Percentiles rank a stretch among this genome's conserved stretches.
These are phyloP conservation scores for Heteractis magnifica DNA, from an alignment of 92 coral and sea anemone species.

Conservation along the genomic window DNA sequence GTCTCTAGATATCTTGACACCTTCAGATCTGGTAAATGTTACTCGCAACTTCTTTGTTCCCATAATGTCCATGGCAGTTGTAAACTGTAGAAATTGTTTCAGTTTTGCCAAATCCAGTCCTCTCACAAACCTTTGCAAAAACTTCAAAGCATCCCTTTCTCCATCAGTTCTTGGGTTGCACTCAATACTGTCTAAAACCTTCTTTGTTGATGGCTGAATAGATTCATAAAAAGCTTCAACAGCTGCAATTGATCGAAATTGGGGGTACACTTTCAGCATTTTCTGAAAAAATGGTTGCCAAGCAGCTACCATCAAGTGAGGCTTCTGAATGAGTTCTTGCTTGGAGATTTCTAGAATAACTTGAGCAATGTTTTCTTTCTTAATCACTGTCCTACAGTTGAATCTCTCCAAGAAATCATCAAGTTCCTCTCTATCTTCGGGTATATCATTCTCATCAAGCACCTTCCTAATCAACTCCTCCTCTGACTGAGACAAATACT, in stretches of 20 bases:
- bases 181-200: constrained; percentile 37
- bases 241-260: constrained; percentile 33
- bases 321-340: constrained; percentile 59
- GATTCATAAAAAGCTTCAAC: constrained; percentile 40
- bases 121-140: constrained; percentile 50
- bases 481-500: constrained; percentile 45
- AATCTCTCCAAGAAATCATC: constrained; percentile 53
- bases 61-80: constrained; percentile 53
- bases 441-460: constrained; percentile 5
- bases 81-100: constrained; percentile 44
- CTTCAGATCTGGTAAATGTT: constrained; percentile 38
- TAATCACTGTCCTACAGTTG: constrained; percentile 42
- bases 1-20: too few relatives aligned
- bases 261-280: constrained; percentile 37
- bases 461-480: constrained; percentile 27
- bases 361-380: constrained; percentile 15
- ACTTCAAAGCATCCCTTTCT: constrained; percentile 61
- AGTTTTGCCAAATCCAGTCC: constrained; percentile 29
- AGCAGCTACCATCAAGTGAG: constrained; percentile 53
- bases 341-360: constrained; percentile 45
- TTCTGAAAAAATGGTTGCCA: constrained; percentile 46
- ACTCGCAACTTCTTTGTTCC: constrained; percentile 21
- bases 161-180: constrained; percentile 47
- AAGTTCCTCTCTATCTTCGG: constrained; percentile 50
- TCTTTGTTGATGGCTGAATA: constrained; percentile 55